Evolutionary conservation across 2,888 invertebrate species (phyloP).

Genomic region (Spisula solida): DNA sequence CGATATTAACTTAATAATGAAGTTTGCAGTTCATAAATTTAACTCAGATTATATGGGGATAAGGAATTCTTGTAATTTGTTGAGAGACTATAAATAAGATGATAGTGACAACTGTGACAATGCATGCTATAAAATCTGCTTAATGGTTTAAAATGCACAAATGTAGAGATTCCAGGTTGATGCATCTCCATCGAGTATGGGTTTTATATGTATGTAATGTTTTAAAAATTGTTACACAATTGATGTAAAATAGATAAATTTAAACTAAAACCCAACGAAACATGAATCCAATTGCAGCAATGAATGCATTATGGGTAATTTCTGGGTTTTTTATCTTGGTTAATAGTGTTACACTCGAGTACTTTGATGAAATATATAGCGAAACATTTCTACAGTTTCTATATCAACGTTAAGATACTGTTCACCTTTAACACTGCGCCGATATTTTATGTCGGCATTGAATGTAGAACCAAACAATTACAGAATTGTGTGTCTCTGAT

Average conservation of each 20-base stretch:
- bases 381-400: constrained; percentile 1
- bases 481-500: neutral
- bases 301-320: neutral
- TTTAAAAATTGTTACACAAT: too few relatives aligned
- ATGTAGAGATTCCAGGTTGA: too few relatives aligned
- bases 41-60: too few relatives aligned
- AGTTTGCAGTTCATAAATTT: neutral
- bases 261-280: too few relatives aligned
- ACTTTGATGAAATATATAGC: neutral
- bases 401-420: constrained; percentile 6
- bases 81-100: neutral
- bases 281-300: neutral
- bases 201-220: too few relatives aligned
- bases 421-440: neutral
- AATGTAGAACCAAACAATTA: constrained; percentile 7
- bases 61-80: neutral
- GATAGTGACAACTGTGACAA: neutral
- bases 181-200: too few relatives aligned
- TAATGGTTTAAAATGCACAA: too few relatives aligned
- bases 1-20: neutral
- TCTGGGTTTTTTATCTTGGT: neutral
- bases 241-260: too few relatives aligned
- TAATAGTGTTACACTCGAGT: neutral
- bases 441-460: constrained; percentile 2
- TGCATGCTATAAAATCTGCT: neutral